phyloP scores from a whole-genome alignment of 1,140 invertebrate species.

The Drosophila novamexicana region DNA sequence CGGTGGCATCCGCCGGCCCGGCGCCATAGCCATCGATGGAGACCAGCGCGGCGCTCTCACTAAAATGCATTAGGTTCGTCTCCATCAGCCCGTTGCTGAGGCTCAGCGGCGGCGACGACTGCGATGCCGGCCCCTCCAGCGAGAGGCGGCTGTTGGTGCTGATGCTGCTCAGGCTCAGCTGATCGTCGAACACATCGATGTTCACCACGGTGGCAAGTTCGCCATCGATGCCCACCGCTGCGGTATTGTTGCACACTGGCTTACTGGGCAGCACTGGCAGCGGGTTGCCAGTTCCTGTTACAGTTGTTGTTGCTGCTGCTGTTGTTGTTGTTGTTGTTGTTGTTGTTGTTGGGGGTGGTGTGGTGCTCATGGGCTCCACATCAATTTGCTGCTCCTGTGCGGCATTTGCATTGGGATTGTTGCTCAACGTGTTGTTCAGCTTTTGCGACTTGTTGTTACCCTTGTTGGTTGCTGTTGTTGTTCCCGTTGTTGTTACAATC shows the following conservation, averaged over 20 bases:
- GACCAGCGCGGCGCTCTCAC: constrained; percentile 85
- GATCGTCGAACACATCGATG: constrained; percentile 87
- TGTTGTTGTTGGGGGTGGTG: constrained; percentile 23
- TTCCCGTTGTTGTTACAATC: constrained; percentile 32
- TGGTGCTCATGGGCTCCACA: constrained; percentile 46
- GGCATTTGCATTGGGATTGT: constrained; percentile 42
- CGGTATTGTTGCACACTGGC: constrained; percentile 18
- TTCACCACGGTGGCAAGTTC: constrained; percentile 77
- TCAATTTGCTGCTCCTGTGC: constrained; percentile 9
- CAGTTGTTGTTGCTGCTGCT: constrained; percentile 7
- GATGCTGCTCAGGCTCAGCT: constrained; percentile 92
- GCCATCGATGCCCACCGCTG: constrained; percentile 33
- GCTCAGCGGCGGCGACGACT: constrained; percentile 86
- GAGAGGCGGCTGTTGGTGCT: constrained; percentile 92
- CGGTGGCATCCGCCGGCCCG: not conserved
- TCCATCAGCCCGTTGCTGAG: constrained; percentile 87
- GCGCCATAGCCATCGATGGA: constrained; percentile 88
- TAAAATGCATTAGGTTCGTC: constrained; percentile 91
- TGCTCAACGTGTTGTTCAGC: constrained; percentile 26
- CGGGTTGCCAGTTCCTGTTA: not conserved
- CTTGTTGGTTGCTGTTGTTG: constrained; percentile 3
- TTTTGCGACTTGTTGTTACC: constrained; percentile 10
- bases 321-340: constrained; percentile 11
- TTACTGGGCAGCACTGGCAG: not conserved
- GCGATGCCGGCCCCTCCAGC: constrained; percentile 89